Conservation (phyloP, 2,888 invertebrate species). For the Mesoligia furuncula region DNA sequence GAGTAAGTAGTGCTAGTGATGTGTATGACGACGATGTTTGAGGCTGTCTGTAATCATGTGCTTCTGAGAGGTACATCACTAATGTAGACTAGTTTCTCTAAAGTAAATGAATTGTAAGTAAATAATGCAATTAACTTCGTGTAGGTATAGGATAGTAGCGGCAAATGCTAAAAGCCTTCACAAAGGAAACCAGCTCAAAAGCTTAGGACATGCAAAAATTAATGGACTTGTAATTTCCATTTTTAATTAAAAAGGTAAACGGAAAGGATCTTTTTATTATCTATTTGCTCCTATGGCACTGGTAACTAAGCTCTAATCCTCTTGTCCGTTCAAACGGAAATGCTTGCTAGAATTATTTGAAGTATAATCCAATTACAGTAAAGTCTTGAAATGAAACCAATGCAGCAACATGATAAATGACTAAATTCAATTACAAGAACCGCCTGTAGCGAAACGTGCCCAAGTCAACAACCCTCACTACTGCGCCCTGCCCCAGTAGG, state of each 20-base stretch:
- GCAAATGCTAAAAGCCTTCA: neutral
- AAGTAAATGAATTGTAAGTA: neutral
- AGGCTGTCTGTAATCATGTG: neutral
- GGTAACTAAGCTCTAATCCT: neutral
- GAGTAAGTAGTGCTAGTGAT: conserved; percentile 2
- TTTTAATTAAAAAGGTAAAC: conserved; percentile 27
- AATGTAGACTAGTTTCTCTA: neutral
- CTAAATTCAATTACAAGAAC: conserved; percentile 18
- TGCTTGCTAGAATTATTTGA: conserved; percentile 1
- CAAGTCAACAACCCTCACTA: conserved; percentile 12
- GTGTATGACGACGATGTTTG: neutral
- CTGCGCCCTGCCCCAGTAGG: neutral
- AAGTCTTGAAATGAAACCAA: conserved; percentile 1
- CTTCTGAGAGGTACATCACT: neutral
- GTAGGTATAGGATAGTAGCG: neutral
- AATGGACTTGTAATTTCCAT: neutral
- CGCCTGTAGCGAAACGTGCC: neutral
- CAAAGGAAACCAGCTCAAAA: neutral
- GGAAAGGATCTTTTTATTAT: neutral
- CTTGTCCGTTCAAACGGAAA: neutral
- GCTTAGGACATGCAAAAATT: neutral
- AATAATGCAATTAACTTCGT: neutral
- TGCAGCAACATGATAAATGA: conserved; percentile 26
- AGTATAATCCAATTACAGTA: conserved; percentile 9
- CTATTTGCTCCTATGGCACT: neutral